Percentiles rank a stretch among this genome's conserved stretches.
These are phyloP conservation scores for Sardinella longiceps DNA, from an alignment of 2,797 vertebrate genomes.

Conservation along the genomic window DNA sequence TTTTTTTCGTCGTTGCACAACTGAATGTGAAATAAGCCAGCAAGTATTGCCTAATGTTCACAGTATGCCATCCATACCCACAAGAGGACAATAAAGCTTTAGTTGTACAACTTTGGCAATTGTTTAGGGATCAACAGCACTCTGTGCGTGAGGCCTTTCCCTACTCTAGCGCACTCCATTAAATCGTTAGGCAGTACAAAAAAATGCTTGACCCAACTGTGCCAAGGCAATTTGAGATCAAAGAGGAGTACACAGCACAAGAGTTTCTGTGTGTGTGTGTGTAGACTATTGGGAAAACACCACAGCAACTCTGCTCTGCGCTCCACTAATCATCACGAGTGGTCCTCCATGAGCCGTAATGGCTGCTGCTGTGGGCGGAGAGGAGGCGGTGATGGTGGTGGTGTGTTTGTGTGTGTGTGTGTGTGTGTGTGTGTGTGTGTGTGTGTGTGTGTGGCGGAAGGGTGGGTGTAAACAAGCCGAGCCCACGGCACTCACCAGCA, in stretches of 20 bases:
- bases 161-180: neutral
- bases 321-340: neutral
- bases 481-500: constrained; percentile 77
- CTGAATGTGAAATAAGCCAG: neutral
- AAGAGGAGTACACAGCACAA: neutral
- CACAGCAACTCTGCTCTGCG: neutral
- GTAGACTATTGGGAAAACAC: neutral
- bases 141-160: neutral
- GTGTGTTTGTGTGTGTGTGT: too few relatives aligned
- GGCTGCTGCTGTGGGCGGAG: neutral
- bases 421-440: too few relatives aligned
- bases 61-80: neutral
- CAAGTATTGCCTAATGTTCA: neutral
- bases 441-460: too few relatives aligned
- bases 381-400: neutral
- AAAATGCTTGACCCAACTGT: neutral
- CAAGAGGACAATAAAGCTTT: neutral
- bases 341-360: neutral
- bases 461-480: neutral
- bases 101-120: neutral
- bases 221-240: neutral
- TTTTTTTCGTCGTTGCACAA: too few relatives aligned
- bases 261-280: neutral
- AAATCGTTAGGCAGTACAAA: neutral
- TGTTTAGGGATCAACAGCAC: neutral